Conservation (phyloP, 2,113 vertebrate species). For the Tragelaphus imberbis region DNA sequence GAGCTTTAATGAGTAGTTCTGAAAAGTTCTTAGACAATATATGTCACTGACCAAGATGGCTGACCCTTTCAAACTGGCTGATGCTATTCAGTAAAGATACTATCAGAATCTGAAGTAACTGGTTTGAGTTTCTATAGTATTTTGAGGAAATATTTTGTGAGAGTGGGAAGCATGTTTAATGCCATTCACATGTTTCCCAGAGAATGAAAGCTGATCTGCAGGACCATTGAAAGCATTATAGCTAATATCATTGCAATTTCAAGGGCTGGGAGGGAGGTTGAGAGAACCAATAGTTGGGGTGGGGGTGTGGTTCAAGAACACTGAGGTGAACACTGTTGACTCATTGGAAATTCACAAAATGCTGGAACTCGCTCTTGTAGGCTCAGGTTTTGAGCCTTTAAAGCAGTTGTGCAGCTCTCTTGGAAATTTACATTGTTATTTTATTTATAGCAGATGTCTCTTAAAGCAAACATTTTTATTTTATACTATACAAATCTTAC, state of each 20-base stretch:
- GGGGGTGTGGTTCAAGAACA: slow-evolving; percentile 39
- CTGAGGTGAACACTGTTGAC: slow-evolving; percentile 68
- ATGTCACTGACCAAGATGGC: slow-evolving; percentile 14
- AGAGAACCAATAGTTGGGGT: slow-evolving; percentile 45
- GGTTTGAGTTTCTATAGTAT: slow-evolving; percentile 74
- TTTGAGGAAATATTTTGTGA: slow-evolving; percentile 73
- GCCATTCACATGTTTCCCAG: slow-evolving; percentile 76
- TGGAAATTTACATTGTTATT: slow-evolving; percentile 76
- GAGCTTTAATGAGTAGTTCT: slow-evolving; percentile 14
- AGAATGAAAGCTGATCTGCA: slow-evolving; percentile 75
- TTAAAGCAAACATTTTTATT: slow-evolving; percentile 77
- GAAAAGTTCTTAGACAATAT: slow-evolving; percentile 48
- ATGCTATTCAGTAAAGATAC: slow-evolving; percentile 61
- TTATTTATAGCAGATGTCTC: slow-evolving; percentile 82
- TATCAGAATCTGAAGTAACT: slow-evolving; percentile 34
- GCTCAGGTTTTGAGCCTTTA: slow-evolving; percentile 57
- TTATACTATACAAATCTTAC: slow-evolving; percentile 73
- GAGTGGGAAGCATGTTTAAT: slow-evolving; percentile 75
- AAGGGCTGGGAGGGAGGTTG: neutral
- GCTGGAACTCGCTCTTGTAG: slow-evolving; percentile 64
- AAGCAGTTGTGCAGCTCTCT: slow-evolving; percentile 56
- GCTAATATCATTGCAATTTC: slow-evolving; percentile 74
- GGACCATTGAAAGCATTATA: slow-evolving; percentile 76
- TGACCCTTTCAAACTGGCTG: slow-evolving; percentile 60
- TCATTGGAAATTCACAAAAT: slow-evolving; percentile 65